phyloP scores from a whole-genome alignment of 2,797 vertebrate genomes.

The Anas flavirostris region DNA sequence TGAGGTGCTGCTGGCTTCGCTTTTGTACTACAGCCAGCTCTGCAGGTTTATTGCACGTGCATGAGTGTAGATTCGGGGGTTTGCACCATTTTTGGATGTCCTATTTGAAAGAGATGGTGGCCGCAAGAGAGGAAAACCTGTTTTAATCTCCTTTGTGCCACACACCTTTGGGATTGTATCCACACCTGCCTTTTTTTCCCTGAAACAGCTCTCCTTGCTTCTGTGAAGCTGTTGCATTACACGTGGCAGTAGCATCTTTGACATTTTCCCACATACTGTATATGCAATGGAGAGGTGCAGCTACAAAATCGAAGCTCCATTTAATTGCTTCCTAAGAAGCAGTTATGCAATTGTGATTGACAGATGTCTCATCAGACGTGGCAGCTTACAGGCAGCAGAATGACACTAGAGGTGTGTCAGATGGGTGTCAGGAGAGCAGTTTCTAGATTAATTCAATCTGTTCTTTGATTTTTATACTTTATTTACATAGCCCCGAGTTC shows the following conservation, averaged over 20 bases:
- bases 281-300: neutral
- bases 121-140: neutral
- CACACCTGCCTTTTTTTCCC: neutral
- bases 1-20: neutral
- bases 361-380: neutral
- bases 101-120: neutral
- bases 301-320: neutral
- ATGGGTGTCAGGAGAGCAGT: neutral
- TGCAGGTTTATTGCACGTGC: neutral
- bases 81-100: neutral
- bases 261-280: neutral
- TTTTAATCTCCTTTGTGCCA: neutral
- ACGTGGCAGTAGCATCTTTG: neutral
- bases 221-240: neutral
- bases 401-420: neutral
- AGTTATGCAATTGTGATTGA: neutral
- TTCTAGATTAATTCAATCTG: neutral
- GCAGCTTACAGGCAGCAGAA: constrained; percentile 20
- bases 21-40: neutral
- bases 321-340: constrained; percentile 9
- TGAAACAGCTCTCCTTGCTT: neutral
- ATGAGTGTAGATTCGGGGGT: neutral
- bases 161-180: neutral
- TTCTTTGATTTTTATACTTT: neutral
- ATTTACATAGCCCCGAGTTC: neutral